A percentile compares a stretch with the other conserved stretches of the same genome.
phyloP scores from a whole-genome alignment of 2,888 invertebrate species.

The Agriopis marginaria region DNA sequence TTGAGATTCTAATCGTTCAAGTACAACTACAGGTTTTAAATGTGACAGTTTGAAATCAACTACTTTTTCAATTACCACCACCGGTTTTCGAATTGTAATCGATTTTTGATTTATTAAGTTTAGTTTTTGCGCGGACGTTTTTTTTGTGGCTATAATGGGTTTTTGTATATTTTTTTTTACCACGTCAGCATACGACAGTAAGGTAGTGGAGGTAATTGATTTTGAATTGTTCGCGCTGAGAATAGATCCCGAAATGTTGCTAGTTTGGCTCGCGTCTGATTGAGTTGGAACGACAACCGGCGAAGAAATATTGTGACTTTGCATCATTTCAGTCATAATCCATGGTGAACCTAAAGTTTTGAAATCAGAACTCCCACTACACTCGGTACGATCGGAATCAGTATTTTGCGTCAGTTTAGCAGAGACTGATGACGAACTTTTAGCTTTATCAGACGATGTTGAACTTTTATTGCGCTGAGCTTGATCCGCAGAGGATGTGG shows the following conservation, averaged over 20 bases:
- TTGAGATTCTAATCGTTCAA: not conserved
- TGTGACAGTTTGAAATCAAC: too few species aligned
- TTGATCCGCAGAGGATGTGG: not conserved
- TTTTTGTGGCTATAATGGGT: not conserved
- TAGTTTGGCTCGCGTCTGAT: not conserved
- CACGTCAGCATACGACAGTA: not conserved
- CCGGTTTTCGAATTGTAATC: not conserved
- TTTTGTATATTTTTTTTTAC: not conserved
- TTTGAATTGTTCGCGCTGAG: not conserved
- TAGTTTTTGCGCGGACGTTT: not conserved
- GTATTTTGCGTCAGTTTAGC: not conserved
- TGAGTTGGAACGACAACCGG: not conserved
- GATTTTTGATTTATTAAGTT: not conserved
- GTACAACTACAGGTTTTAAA: not conserved
- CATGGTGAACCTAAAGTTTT: not conserved
- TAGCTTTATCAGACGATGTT: too few species aligned
- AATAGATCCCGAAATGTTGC: not conserved
- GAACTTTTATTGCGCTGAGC: not conserved
- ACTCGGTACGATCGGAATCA: not conserved
- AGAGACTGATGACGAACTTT: not conserved
- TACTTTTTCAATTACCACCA: not conserved
- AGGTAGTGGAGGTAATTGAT: not conserved
- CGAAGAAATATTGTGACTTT: not conserved
- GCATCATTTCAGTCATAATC: not conserved
- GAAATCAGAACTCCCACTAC: not conserved